Base-by-base conservation (phyloP, 37 sponge, comb jelly and placozoan genomes). In the Eunapius fragilis region DNA sequence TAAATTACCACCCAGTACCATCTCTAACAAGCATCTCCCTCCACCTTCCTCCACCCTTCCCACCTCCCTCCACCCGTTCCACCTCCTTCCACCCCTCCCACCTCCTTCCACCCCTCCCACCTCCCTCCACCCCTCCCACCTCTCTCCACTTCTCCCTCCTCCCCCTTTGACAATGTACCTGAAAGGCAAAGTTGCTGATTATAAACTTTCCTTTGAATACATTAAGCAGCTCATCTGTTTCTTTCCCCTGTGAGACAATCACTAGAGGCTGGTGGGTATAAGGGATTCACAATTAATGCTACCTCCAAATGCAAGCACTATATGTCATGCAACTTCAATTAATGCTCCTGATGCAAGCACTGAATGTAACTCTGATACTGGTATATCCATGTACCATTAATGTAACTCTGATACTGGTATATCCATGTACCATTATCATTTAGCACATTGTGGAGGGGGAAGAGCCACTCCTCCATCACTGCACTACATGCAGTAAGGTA, bases 131-230 rank as follows among this genome's bases (percentile, higher is more conserved):
- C 36, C 77, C 25, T 81, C 24, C 6, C 41, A 41, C 41, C 41
- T 41, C 3, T 41, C 6, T 24, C 36, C 75, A 81, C 41, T 6
- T 41, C 3, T 3, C 3, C 6, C 41, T 9, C 41, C 41, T 9
- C 41, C 41, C 41, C 77, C 25, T 81, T 24, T 3, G 6, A 41
- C 41, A 3, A 9, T 9, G 3, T 3, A 41, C 23, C n/a, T 37
- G 38, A 0, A 34, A 75, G 67, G 24, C 4, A 0, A 79, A 37
- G 30, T 86, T 80, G 58, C 87, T 88, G 11, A 93, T 72, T 12
- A 93, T 74, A 78, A 80, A 80, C 31, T 90, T 90, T 41, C 91
- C 94, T 69, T 90, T 90, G 86, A 90, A 93, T 27, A 93, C 19
- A 76, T 80, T 83, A 22, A 93, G 85, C 27, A 87, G 85, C 76